A percentile compares a stretch with the other conserved stretches of the same genome.
phyloP scores from a whole-genome alignment of 1,140 invertebrate genomes.

The Drosophila pachea region DNA sequence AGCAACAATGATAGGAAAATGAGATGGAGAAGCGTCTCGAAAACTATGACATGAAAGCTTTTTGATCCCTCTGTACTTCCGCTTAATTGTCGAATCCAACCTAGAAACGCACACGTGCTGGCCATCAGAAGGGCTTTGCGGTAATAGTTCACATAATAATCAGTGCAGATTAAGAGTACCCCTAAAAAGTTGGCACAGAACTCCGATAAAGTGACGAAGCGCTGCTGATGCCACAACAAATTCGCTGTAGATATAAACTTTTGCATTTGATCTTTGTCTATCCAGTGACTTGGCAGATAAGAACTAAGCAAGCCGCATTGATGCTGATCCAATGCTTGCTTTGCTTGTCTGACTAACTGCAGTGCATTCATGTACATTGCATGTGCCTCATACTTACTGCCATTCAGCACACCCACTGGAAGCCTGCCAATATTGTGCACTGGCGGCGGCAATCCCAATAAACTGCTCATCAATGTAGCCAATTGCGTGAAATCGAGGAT shows the following conservation, averaged over 20 bases:
- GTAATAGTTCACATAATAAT: conserved; percentile 89
- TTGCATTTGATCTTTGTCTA: conserved; percentile 33
- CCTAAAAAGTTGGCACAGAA: conserved; percentile 44
- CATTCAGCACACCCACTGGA: conserved; percentile 82
- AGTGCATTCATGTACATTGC: conserved; percentile 85
- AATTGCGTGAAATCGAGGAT: conserved; percentile 93
- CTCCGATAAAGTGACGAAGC: conserved; percentile 40
- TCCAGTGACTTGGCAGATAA: conserved; percentile 31
- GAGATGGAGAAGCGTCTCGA: background rate
- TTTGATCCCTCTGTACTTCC: background rate
- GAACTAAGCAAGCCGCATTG: conserved; percentile 21
- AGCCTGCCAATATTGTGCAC: conserved; percentile 91
- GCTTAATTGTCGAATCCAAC: conserved; percentile 80
- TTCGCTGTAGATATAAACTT: conserved; percentile 12
- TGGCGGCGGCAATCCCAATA: conserved; percentile 92
- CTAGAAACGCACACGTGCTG: conserved; percentile 82
- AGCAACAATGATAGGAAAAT: conserved; percentile 8
- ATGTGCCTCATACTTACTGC: conserved; percentile 81
- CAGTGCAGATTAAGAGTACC: conserved; percentile 80
- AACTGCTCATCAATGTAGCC: conserved; percentile 89
- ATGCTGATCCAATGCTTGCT: conserved; percentile 66
- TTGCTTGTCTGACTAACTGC: conserved; percentile 87
- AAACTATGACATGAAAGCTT: background rate
- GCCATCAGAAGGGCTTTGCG: conserved; percentile 82
- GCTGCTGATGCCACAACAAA: conserved; percentile 30